These are phyloP conservation scores for Motacilla tschutschensis DNA, from an alignment of 2,113 vertebrate genomes.

Conservation along the genomic window DNA sequence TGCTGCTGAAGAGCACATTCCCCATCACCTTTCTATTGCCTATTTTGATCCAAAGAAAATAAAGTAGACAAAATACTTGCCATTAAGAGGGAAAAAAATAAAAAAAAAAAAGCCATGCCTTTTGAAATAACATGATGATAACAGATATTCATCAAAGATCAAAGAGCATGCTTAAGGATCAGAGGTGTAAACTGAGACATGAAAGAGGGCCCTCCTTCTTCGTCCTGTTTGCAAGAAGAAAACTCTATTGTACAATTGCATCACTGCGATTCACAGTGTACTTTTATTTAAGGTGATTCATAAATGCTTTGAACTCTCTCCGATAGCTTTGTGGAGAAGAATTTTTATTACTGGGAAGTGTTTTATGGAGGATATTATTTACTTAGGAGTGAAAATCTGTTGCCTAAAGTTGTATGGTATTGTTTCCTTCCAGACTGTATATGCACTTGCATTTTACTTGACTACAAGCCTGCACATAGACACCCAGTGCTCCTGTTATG, in stretches of 20 bases:
- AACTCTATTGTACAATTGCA: not conserved
- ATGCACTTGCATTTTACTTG: not conserved
- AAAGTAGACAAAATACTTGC: not conserved
- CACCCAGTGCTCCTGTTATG: not conserved
- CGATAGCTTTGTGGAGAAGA: not conserved
- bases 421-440: not conserved
- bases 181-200: not conserved
- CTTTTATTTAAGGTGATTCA: not conserved
- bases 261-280: not conserved
- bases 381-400: constrained; percentile 17
- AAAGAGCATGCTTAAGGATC: not conserved
- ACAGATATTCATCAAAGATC: not conserved
- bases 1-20: not conserved
- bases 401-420: not conserved
- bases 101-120: not conserved
- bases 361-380: constrained; percentile 27
- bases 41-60: not conserved
- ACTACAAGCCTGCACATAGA: not conserved
- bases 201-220: not conserved
- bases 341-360: constrained; percentile 31
- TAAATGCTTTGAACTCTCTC: constrained; percentile 31
- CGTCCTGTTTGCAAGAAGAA: not conserved
- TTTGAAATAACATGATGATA: not conserved
- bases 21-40: not conserved
- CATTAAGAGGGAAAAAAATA: fast-evolving